A percentile compares a stretch with the other conserved stretches of the same genome.
Evolutionary conservation across 2,888 invertebrate genomes (phyloP).

Genomic region (Orthonevra nobilis): DNA sequence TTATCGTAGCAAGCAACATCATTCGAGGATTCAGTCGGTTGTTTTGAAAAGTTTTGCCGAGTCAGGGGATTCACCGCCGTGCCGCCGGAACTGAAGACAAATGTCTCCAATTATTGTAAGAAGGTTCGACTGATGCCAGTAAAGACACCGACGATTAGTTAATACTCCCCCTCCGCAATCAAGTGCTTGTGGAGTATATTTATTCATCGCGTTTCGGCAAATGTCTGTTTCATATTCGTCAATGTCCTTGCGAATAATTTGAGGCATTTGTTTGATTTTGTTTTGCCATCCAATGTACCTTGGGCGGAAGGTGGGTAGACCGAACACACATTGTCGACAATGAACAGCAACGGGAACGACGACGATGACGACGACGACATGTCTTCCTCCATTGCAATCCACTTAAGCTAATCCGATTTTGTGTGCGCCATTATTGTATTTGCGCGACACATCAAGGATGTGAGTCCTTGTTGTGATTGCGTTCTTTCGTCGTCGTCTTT

Average conservation of each 20-base stretch:
- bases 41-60: constrained; percentile 34
- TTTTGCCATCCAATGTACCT: constrained; percentile 2
- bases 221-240: constrained; percentile 67
- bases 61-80: constrained; percentile 3
- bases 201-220: constrained; percentile 55
- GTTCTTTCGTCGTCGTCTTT: constrained; percentile 41
- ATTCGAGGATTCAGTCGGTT: constrained; percentile 24
- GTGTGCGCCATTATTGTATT: constrained; percentile 70
- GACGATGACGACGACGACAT: constrained; percentile 40
- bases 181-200: constrained; percentile 37
- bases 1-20: constrained; percentile 44
- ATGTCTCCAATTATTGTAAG: constrained; percentile 60
- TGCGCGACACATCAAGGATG: constrained; percentile 69
- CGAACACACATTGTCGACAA: constrained; percentile 33
- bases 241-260: constrained; percentile 61
- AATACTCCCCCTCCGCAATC: constrained; percentile 22
- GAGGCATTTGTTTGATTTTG: constrained; percentile 59
- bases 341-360: too few species aligned
- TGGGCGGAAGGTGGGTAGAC: too few species aligned
- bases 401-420: constrained; percentile 71
- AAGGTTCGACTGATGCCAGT: constrained; percentile 45
- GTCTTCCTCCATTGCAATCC: constrained; percentile 67
- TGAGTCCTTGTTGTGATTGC: constrained; percentile 69
- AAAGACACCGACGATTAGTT: constrained; percentile 55
- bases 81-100: constrained; percentile 51